Conservation (phyloP, 2,888 invertebrate species). For the Sesia bembeciformis region DNA sequence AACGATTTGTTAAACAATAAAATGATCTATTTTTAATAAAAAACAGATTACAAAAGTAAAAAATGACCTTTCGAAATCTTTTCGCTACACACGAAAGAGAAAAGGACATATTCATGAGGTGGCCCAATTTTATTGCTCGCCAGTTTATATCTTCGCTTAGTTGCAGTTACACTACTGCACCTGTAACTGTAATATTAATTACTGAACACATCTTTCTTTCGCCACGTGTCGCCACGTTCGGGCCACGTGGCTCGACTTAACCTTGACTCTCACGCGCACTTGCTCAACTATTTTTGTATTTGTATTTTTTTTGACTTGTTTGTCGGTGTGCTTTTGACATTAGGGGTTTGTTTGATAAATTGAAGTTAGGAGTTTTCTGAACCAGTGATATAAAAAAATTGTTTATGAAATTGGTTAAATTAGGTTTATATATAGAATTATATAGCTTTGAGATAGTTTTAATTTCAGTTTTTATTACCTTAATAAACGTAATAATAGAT, state of each 20-base stretch:
- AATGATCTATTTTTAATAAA: not conserved
- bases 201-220: not conserved
- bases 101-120: too few relatives aligned
- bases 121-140: too few relatives aligned
- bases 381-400: too few relatives aligned
- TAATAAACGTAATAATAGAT: too few relatives aligned
- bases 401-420: too few relatives aligned
- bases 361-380: too few relatives aligned
- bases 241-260: slow-evolving; percentile 1
- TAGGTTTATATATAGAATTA: too few relatives aligned
- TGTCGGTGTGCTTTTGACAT: not conserved
- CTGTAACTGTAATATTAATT: not conserved
- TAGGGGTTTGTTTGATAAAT: not conserved
- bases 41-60: too few relatives aligned
- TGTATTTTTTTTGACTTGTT: not conserved
- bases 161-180: not conserved
- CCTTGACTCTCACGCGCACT: slow-evolving; percentile 13
- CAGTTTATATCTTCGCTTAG: not conserved
- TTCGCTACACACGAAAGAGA: too few relatives aligned
- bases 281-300: not conserved
- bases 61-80: too few relatives aligned
- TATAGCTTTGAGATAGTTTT: too few relatives aligned
- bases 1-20: not conserved
- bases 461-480: too few relatives aligned
- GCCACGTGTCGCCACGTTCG: not conserved